A percentile compares a stretch with the other conserved stretches of the same genome.
These are phyloP conservation scores for Clepsis dumicolana DNA, from an alignment of 2,888 invertebrate species.

Conservation along the genomic window DNA sequence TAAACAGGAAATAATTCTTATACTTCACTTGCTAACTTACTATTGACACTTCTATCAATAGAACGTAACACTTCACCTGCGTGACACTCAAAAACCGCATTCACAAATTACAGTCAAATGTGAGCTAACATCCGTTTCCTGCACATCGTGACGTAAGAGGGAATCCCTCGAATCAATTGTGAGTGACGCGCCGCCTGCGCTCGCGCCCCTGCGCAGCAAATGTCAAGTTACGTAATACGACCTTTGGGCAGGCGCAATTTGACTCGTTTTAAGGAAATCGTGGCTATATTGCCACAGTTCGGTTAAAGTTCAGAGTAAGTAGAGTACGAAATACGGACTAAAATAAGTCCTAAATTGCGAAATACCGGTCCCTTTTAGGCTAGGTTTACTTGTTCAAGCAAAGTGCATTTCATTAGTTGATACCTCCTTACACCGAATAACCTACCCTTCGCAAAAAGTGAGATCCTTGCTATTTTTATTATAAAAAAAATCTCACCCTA, in stretches of 20 bases:
- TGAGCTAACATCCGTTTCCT: conserved; percentile 54
- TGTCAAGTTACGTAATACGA: conserved; percentile 68
- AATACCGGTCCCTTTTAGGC: not conserved
- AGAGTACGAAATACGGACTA: conserved; percentile 23
- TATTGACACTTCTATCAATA: not conserved
- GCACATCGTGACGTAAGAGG: conserved; percentile 68
- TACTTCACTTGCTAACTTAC: not conserved
- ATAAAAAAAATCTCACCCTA: no score
- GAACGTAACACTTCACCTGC: not conserved
- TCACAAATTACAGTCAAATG: conserved; percentile 13
- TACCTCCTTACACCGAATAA: no score
- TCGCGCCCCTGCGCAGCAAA: conserved; percentile 62
- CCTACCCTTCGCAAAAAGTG: no score
- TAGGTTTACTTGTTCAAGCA: not conserved
- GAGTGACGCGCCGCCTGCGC: conserved; percentile 33
- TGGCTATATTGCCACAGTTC: conserved; percentile 59
- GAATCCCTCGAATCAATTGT: conserved; percentile 62
- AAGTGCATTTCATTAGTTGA: not conserved
- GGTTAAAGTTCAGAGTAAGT: conserved; percentile 42
- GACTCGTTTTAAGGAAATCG: conserved; percentile 71
- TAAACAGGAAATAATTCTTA: not conserved
- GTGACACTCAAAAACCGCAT: not conserved
- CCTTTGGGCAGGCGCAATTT: conserved; percentile 75
- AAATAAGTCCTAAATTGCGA: conserved; percentile 22
- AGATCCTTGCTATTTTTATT: no score